These are phyloP conservation scores for Epizoanthus rinbou DNA, from an alignment of 92 coral and sea anemone species.

Conservation along the genomic window DNA sequence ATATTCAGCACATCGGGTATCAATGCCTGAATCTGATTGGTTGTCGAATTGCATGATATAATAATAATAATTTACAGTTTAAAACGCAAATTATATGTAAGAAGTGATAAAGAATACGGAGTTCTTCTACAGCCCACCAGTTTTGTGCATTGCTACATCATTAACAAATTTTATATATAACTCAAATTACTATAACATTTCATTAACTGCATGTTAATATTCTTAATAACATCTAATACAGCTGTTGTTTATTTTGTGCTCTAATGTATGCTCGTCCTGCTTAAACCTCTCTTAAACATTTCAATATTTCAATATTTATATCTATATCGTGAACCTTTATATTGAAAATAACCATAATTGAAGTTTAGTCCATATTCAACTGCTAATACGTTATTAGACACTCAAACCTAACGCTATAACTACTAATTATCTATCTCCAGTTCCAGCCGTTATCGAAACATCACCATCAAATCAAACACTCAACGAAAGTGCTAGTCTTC, in stretches of 20 bases:
- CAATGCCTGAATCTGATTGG: constrained; percentile 18
- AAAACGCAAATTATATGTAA: not conserved
- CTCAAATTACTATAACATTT: too few relatives aligned
- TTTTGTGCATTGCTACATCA: too few relatives aligned
- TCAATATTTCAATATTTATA: too few relatives aligned
- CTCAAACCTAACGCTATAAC: not conserved
- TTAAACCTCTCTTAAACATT: too few relatives aligned
- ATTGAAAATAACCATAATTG: not conserved
- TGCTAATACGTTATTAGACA: not conserved
- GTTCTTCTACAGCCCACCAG: not conserved
- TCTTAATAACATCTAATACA: too few relatives aligned
- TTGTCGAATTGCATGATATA: not conserved
- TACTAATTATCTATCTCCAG: constrained; percentile 8
- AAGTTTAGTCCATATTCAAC: not conserved
- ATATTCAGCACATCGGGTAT: not conserved
- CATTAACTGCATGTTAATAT: too few relatives aligned
- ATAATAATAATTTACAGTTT: too few relatives aligned
- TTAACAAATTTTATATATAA: too few relatives aligned
- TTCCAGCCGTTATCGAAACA: constrained; percentile 3
- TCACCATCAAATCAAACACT: constrained; percentile 24
- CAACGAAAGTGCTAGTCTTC: not conserved
- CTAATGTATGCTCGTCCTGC: too few relatives aligned
- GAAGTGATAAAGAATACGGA: not conserved
- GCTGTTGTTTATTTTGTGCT: too few relatives aligned
- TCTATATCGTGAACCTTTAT: too few relatives aligned